Base-by-base conservation (phyloP, 2,888 invertebrate genomes). In the Seira ritae region DNA sequence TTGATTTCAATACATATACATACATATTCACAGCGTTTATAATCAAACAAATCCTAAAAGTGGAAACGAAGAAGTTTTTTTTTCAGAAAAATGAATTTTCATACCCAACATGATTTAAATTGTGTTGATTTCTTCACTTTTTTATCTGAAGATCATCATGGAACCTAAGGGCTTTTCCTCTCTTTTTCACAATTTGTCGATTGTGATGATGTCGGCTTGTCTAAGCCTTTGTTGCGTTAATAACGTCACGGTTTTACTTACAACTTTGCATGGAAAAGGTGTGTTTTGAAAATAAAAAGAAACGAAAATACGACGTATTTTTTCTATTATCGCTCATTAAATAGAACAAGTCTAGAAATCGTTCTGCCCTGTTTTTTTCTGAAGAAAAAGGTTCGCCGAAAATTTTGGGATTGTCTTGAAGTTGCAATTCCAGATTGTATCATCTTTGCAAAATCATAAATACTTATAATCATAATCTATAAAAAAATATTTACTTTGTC, bases 171-270 rank as follows among this genome's bases (percentile, higher is more conserved):
- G 42, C 42, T 42, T 42, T 42, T 42, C n/a, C n/a, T n/a, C n/a
- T n/a, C n/a, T n/a, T n/a, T n/a, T n/a, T n/a, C 70, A 46, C 50
- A 71, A 81, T 4, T 75, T 75, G 81, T 81, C 81, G 81, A 81
- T 81, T 75, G 37, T 73, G 74, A 75, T 81, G 81, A 81, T 75
- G 81, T 81, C 75, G 81, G 75, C 81, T 65, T 66, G 22, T 42
- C 12, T 8, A 42, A 42, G 22, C 42, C 24, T 23, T 46, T 65
- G 69, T 65, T 74, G 73, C 73, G 80, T n/a, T 62, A 74, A 72
- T 73, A 72, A 80, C 67, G 66, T 65, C 72, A 79, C 80, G 80
- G 69, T 81, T 81, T 74, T 74, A n/a, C n/a, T 80, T 72, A 81
- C 71, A 60, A 69, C 80, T 62, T 71, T 65, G 70, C 70, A 75